Evolutionary conservation across 2,888 invertebrate genomes (phyloP), one percentile per base, ranked within the genome.

Genomic region (Sarcophaga variegata): DNA sequence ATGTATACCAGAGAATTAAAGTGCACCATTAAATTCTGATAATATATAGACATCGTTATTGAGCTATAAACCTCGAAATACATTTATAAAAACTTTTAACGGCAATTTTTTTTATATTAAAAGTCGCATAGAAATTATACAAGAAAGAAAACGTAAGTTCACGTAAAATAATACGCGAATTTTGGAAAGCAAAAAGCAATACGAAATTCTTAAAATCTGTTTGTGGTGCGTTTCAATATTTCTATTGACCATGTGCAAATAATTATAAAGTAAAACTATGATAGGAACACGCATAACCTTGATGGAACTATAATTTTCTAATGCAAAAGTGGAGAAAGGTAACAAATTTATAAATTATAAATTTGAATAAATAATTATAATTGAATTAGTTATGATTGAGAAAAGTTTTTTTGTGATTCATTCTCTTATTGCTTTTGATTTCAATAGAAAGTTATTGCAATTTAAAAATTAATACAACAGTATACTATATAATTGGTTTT

Each of bases 11-110:
- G 37, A 37, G 6, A 37, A 37, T 37, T 6, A 37, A 37, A 37
- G 37, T 37, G 37, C 8, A 37, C 10, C 8, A 37, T 37, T 37
- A 37, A 37, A 37, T 37, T 37, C 37, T 37, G 2, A 10, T 37
- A 37, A 37, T 47, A 63, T 75, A 47, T 47, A 37, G 37, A 37
- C 37, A 72, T 72, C 20, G 64, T 72, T 74, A 49, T 66, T 77
- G 63, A 27, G 66, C 54, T 25, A 76, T 66, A 79, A 63, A 75
- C 37, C 74, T 74, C 37, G 72, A 59, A 72, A 64, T 20, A 60
- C 14, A 62, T 12, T n/a, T 67, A 75, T 81, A 75, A 81, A 75
- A 81, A 75, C 60, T 63, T 81, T 81, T 75, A 75, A 81, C 75
- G 81, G 63, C 14, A 20, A 49, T 47, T 10, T 20, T 80, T 49